These are phyloP conservation scores for Oncopeltus fasciatus DNA, from an alignment of 1,140 invertebrate species.

Conservation along the genomic window DNA sequence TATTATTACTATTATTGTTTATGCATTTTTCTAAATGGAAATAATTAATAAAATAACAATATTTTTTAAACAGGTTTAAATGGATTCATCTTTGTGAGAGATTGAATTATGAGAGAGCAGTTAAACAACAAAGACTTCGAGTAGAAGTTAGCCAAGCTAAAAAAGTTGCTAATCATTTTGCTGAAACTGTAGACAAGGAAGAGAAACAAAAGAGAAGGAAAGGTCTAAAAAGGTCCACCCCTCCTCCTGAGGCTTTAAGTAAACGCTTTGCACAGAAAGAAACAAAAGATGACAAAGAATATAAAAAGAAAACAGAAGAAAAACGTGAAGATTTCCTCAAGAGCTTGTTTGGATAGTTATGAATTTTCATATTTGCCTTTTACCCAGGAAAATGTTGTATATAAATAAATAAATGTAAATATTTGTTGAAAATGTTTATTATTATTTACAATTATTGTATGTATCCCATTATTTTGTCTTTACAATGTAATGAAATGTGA, in stretches of 20 bases:
- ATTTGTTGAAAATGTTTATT: too few species aligned
- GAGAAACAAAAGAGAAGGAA: constrained; percentile 20
- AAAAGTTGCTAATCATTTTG: constrained; percentile 47
- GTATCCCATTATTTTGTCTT: too few species aligned
- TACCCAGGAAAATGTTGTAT: too few species aligned
- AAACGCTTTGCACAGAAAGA: constrained; percentile 18
- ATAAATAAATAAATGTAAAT: too few species aligned
- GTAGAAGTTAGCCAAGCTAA: constrained; percentile 84
- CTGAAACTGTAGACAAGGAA: constrained; percentile 23
- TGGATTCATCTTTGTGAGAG: constrained; percentile 89
- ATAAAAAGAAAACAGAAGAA: constrained; percentile 13
- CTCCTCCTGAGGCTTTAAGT: background rate
- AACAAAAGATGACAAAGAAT: constrained; percentile 18
- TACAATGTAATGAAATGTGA: too few species aligned
- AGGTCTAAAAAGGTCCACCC: background rate
- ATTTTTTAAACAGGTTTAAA: constrained; percentile 55
- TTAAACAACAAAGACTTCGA: constrained; percentile 67
- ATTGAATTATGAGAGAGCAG: constrained; percentile 79
- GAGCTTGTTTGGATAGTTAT: constrained; percentile 2
- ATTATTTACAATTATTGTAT: too few species aligned
- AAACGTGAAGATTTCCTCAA: constrained; percentile 11
- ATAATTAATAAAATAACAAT: background rate
- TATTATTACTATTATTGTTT: too few species aligned
- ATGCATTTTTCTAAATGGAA: background rate
- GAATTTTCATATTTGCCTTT: too few species aligned